A percentile compares a stretch with the other conserved stretches of the same genome.
phyloP scores from a whole-genome alignment of 2,888 invertebrate species.

The Diadegma fenestrale region DNA sequence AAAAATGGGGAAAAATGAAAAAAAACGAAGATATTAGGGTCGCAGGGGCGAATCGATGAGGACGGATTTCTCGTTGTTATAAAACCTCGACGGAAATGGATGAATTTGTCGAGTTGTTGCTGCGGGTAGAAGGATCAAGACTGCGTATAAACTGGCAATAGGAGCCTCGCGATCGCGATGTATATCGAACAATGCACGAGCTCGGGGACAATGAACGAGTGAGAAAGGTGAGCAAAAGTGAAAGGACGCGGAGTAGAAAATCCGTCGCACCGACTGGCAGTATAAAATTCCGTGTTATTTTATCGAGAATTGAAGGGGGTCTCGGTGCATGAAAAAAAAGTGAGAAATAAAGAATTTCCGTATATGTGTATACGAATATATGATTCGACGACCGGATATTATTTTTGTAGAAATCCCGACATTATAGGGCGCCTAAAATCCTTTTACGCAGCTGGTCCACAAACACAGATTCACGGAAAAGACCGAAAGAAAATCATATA shows the following conservation, averaged over 20 bases:
- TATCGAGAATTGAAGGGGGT: slow-evolving; percentile 63
- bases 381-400: slow-evolving; percentile 59
- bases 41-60: slow-evolving; percentile 2
- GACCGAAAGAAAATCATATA: background rate
- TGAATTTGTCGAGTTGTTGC: slow-evolving; percentile 42
- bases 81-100: slow-evolving; percentile 45
- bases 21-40: slow-evolving; percentile 15
- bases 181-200: slow-evolving; percentile 45
- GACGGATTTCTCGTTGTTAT: slow-evolving; percentile 60
- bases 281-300: slow-evolving; percentile 71
- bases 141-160: background rate
- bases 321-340: slow-evolving; percentile 6
- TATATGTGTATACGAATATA: background rate
- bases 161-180: slow-evolving; percentile 17
- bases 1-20: slow-evolving; percentile 9
- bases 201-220: slow-evolving; percentile 15
- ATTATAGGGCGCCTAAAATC: slow-evolving; percentile 42
- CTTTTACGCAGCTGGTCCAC: slow-evolving; percentile 47
- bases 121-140: background rate
- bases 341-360: slow-evolving; percentile 14
- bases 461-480: background rate
- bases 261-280: background rate
- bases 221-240: background rate
- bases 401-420: slow-evolving; percentile 46
- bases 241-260: slow-evolving; percentile 16